These are phyloP conservation scores for Tenthredo distinguenda DNA, from an alignment of 2,888 invertebrate genomes.

Conservation along the genomic window DNA sequence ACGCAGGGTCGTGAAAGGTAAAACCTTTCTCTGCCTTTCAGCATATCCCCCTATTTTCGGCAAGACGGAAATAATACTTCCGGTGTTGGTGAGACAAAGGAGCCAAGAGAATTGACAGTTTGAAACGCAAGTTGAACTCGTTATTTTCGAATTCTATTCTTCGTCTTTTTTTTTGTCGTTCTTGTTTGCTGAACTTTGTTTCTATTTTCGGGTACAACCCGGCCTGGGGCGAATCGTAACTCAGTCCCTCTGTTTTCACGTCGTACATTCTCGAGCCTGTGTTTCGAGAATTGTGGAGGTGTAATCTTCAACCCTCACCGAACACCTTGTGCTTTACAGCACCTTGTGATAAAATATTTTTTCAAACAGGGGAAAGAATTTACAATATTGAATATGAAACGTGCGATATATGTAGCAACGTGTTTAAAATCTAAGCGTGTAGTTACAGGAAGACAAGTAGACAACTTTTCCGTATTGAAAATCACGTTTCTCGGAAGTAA, in stretches of 20 bases:
- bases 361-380: neutral
- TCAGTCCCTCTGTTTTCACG: neutral
- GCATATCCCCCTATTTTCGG: neutral
- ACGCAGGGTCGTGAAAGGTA: neutral
- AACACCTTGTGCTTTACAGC: neutral
- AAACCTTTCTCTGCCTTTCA: conserved; percentile 12
- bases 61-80: neutral
- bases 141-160: neutral
- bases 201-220: neutral
- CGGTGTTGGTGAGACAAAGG: neutral
- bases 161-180: neutral
- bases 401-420: neutral
- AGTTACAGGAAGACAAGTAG: neutral
- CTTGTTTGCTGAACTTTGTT: neutral
- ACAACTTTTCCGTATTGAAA: neutral
- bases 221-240: conserved; percentile 11
- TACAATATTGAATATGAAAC: neutral
- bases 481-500: neutral
- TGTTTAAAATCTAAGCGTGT: neutral
- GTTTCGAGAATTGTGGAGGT: neutral
- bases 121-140: neutral
- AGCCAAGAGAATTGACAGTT: neutral
- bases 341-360: neutral
- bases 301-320: neutral
- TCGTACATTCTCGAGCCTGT: neutral